These are phyloP conservation scores for Proisotoma minuta DNA, from an alignment of 2,888 invertebrate genomes.

Conservation along the genomic window DNA sequence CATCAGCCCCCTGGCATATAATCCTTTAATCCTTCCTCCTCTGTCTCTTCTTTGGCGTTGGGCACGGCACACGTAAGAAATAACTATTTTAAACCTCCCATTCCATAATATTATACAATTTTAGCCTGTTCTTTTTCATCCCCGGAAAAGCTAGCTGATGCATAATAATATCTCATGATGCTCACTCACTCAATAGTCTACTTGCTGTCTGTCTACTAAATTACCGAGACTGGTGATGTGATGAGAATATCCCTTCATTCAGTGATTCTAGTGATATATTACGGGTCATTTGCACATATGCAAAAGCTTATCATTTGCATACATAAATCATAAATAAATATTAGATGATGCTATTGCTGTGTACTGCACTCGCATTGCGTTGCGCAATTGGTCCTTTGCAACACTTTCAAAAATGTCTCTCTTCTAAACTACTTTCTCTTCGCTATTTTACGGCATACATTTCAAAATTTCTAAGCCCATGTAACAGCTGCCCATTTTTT, in stretches of 20 bases:
- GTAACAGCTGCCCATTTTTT: background rate
- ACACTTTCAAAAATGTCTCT: too few species aligned
- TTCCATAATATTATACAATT: conserved; percentile 1
- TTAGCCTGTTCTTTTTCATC: conserved; percentile 9
- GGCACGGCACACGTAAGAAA: too few species aligned
- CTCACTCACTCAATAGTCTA: background rate
- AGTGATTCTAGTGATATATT: conserved; percentile 8
- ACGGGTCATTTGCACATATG: conserved; percentile 34
- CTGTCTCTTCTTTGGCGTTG: too few species aligned
- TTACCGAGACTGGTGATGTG: too few species aligned
- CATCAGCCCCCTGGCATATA: conserved; percentile 14
- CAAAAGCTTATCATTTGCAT: conserved; percentile 33
- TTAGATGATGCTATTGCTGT: too few species aligned
- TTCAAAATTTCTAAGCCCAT: too few species aligned
- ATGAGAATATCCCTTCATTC: background rate
- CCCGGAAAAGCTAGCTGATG: background rate
- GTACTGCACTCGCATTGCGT: too few species aligned
- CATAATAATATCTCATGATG: background rate
- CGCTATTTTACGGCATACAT: too few species aligned
- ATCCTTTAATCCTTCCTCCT: conserved; percentile 22
- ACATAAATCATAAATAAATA: conserved; percentile 35
- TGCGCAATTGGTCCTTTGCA: background rate
- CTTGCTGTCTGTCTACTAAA: too few species aligned
- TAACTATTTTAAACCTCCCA: background rate
- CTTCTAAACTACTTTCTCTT: too few species aligned